These are phyloP conservation scores for Gasterosteus nipponicus DNA, from an alignment of 2,113 vertebrate genomes.

Conservation along the genomic window DNA sequence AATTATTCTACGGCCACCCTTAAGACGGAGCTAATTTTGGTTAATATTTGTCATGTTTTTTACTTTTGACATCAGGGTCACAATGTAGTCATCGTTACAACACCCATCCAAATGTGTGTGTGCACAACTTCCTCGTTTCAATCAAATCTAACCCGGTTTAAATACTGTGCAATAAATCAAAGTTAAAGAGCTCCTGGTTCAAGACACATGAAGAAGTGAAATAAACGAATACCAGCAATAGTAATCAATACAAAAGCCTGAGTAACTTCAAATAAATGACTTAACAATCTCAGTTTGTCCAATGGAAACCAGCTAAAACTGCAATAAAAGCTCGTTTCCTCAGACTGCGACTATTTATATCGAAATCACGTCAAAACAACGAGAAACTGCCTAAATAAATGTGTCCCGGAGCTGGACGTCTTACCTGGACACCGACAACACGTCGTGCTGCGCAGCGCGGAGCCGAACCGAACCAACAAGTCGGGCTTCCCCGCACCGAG, in stretches of 20 bases:
- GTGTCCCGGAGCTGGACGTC: not conserved
- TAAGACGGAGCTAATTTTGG: not conserved
- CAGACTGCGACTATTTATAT: not conserved
- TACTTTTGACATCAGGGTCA: not conserved
- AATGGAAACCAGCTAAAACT: not conserved
- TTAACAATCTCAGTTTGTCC: not conserved
- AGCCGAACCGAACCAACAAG: too few relatives aligned
- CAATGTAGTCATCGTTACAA: not conserved
- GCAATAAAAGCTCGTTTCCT: not conserved
- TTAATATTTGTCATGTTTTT: not conserved
- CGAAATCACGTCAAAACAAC: not conserved
- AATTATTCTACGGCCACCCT: not conserved
- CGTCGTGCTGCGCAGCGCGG: constrained; percentile 1
- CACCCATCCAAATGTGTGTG: not conserved
- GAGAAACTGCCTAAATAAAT: not conserved
- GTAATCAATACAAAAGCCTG: not conserved
- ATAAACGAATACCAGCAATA: not conserved
- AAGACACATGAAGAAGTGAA: not conserved
- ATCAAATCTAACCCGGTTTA: not conserved
- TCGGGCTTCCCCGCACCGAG: too few relatives aligned
- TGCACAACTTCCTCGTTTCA: not conserved
- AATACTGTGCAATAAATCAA: not conserved
- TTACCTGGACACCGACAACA: constrained; percentile 41
- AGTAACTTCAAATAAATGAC: not conserved
- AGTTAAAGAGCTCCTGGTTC: too few relatives aligned